Evolutionary conservation across 1,140 invertebrate genomes (phyloP).

Genomic region (Panulirus ornatus): DNA sequence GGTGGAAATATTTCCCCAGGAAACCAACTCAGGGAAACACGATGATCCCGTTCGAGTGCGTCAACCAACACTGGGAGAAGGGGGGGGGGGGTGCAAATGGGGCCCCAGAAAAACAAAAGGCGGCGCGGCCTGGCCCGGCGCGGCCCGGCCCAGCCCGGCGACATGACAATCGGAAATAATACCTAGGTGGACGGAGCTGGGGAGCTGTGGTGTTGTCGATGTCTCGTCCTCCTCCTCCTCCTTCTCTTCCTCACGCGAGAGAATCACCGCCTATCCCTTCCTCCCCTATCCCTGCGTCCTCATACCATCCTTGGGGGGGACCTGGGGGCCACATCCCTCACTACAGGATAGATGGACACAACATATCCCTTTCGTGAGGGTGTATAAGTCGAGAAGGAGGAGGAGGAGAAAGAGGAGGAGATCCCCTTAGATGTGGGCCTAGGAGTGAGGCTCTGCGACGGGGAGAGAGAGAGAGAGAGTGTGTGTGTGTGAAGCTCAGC

Average conservation of each 20-base stretch:
- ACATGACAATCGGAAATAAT: slow-evolving; percentile 28
- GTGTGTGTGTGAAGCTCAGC: background rate
- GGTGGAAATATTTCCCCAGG: slow-evolving; percentile 9
- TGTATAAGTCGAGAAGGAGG: no score
- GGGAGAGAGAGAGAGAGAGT: no score
- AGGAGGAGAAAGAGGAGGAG: no score
- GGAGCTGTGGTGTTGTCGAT: background rate
- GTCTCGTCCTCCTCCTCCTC: background rate
- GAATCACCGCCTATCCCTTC: background rate
- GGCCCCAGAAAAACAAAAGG: slow-evolving; percentile 34
- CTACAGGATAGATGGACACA: background rate
- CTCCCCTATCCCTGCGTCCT: background rate
- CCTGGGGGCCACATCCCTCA: background rate
- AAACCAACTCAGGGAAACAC: background rate
- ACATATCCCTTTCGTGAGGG: background rate
- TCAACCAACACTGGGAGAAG: background rate
- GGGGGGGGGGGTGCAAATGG: no score
- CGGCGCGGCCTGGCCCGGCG: no score
- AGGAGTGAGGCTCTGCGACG: no score
- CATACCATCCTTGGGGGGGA: no score
- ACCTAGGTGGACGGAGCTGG: background rate
- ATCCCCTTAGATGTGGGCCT: no score
- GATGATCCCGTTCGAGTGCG: slow-evolving; percentile 8
- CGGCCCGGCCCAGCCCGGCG: slow-evolving; percentile 15
- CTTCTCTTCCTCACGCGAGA: background rate